Conservation (phyloP, 1,140 invertebrate genomes). For the Mya arenaria region DNA sequence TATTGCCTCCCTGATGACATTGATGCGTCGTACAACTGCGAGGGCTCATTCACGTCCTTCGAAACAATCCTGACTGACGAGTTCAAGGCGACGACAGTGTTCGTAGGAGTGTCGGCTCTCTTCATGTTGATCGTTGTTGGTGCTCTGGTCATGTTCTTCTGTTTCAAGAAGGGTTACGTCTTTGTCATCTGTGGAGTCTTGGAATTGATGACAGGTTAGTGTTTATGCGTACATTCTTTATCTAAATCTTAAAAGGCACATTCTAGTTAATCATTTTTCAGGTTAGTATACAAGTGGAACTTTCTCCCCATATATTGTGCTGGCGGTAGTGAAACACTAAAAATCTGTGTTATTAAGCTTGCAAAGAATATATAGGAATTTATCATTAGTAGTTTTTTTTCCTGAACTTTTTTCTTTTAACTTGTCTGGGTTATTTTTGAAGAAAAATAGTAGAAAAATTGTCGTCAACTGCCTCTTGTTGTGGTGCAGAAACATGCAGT, state of each 20-base stretch:
- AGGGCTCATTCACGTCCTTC: slow-evolving; percentile 91
- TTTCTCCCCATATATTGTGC: too few species aligned
- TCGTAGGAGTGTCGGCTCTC: slow-evolving; percentile 92
- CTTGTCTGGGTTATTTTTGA: too few species aligned
- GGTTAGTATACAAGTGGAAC: too few species aligned
- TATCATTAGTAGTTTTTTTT: too few species aligned
- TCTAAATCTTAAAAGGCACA: neutral
- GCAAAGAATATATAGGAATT: too few species aligned
- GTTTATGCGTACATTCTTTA: neutral
- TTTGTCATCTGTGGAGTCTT: slow-evolving; percentile 91
- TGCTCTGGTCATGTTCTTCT: slow-evolving; percentile 94
- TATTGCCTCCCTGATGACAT: slow-evolving; percentile 84
- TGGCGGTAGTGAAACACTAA: too few species aligned
- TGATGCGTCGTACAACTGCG: slow-evolving; percentile 83
- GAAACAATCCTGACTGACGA: slow-evolving; percentile 90
- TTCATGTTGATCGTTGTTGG: slow-evolving; percentile 90
- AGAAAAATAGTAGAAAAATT: too few species aligned
- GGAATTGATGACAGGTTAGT: slow-evolving; percentile 52
- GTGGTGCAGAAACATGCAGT: too few species aligned
- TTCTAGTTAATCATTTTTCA: too few species aligned
- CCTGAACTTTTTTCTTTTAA: too few species aligned
- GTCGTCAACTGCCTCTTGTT: too few species aligned
- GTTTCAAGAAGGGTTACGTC: slow-evolving; percentile 95
- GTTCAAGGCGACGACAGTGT: slow-evolving; percentile 87
- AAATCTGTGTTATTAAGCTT: too few species aligned